Evolutionary conservation across 1,140 invertebrate genomes (phyloP).

Genomic region (Drosophila littoralis): DNA sequence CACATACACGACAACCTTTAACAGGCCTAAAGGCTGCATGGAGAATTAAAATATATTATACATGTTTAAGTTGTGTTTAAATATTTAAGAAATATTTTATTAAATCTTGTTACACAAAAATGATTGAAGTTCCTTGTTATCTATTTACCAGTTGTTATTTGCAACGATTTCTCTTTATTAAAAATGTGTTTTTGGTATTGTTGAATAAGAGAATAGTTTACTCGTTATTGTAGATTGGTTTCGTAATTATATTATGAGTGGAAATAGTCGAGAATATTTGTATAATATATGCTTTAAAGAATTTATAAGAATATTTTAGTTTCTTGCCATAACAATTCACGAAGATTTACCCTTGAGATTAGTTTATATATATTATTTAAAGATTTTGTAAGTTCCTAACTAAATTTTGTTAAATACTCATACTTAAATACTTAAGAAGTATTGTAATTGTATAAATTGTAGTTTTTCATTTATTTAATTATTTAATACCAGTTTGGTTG

Average conservation of each 20-base stretch:
- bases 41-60: not conserved
- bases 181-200: constrained; percentile 48
- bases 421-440: constrained; percentile 34
- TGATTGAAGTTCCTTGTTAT: constrained; percentile 72
- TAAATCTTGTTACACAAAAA: constrained; percentile 63
- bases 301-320: constrained; percentile 62
- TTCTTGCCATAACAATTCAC: constrained; percentile 36
- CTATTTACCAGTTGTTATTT: constrained; percentile 37
- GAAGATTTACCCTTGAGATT: constrained; percentile 53
- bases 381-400: constrained; percentile 76
- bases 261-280: constrained; percentile 60
- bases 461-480: constrained; percentile 34
- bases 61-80: constrained; percentile 25
- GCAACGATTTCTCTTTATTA: constrained; percentile 7
- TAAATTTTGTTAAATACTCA: constrained; percentile 55
- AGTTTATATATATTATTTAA: constrained; percentile 49
- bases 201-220: constrained; percentile 69
- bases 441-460: constrained; percentile 66
- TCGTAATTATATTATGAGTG: constrained; percentile 48
- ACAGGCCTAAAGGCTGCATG: no score
- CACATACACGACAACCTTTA: no score
- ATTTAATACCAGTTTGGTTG: constrained; percentile 52
- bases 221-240: constrained; percentile 47
- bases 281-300: constrained; percentile 43
- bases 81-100: constrained; percentile 65